phyloP scores from a whole-genome alignment of 2,113 vertebrate species.

The Turnix velox region DNA sequence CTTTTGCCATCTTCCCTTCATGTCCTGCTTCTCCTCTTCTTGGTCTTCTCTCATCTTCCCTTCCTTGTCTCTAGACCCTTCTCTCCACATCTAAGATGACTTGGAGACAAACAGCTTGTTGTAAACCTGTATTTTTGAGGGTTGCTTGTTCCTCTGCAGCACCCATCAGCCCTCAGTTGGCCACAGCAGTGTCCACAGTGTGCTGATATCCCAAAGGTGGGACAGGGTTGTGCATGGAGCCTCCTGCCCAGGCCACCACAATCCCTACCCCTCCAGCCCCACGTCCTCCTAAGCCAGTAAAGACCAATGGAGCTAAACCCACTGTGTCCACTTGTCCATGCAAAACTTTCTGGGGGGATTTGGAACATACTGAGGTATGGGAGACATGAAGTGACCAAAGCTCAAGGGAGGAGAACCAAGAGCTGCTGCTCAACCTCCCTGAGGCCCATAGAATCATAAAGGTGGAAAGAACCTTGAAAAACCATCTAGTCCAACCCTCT shows the following conservation, averaged over 20 bases:
- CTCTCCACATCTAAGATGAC: not conserved
- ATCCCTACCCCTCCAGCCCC: not conserved
- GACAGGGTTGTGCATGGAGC: not conserved
- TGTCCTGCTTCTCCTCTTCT: not conserved
- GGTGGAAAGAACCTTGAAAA: too few relatives aligned
- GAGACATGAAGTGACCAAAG: too few relatives aligned
- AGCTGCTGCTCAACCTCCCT: fast-evolving
- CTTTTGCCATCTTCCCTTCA: too few relatives aligned
- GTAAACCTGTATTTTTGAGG: fast-evolving
- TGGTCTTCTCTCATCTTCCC: not conserved
- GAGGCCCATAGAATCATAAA: too few relatives aligned
- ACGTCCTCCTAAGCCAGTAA: slow-evolving; percentile 1
- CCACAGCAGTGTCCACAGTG: not conserved
- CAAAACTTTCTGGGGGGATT: fast-evolving
- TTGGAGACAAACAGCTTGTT: not conserved
- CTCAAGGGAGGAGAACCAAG: not conserved
- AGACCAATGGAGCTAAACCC: not conserved
- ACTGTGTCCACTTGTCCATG: fast-evolving
- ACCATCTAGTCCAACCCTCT: too few relatives aligned
- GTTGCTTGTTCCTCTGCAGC: not conserved
- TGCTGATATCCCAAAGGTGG: not conserved
- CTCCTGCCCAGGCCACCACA: not conserved
- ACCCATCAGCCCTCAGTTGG: fast-evolving
- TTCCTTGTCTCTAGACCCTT: too few relatives aligned
- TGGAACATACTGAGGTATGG: not conserved